Base-by-base conservation (phyloP, 2,113 vertebrate species). In the Xiphophorus couchianus region DNA sequence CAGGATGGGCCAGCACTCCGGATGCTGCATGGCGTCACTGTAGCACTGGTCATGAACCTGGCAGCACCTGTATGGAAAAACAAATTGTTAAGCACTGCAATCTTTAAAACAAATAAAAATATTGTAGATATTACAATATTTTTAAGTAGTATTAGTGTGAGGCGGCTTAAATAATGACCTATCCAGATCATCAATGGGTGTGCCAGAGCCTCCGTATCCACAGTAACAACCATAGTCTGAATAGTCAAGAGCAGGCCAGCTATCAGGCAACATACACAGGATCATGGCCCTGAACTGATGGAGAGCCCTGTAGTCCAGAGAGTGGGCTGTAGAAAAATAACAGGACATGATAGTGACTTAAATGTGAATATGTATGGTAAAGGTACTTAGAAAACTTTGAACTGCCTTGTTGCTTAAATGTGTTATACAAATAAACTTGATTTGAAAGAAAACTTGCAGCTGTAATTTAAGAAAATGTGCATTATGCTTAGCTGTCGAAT, bases 211-310 rank as follows among this genome's bases (percentile, higher is more conserved):
- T 9, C 96, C 97, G 8, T 89, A 29, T 6, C 97, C 97, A 0
- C 97, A 98, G 88, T 88, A 98, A 86, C 96, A 98, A 84, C 97
- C 97, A 0, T 97, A 98, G 93, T 94, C 66, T 0, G 63, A 62
- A 9, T 83, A 97, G 0, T 96, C 92, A 0, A 93, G 8, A 14
- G 63, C 0, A 0, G 97, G 96, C 17, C 81, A 8, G 71, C 96
- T 98, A 0, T 1, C 0, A 0, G 96, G 96, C 31, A 94, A 83
- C 62, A 84, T 5, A 66, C 97, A 98, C 84, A 94, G 80, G 82
- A 99, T 95, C 95, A 98, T 90, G 0, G 0, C 29, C 10, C 93
- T 88, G 9, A 98, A 92, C 83, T 95, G 89, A 94, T 89, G 91
- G 14, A 97, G 0, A 0, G 95, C 92, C 42, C 76, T 79, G 27